Evolutionary conservation across 1,140 invertebrate genomes (phyloP).

Genomic region (Solenopsis invicta): DNA sequence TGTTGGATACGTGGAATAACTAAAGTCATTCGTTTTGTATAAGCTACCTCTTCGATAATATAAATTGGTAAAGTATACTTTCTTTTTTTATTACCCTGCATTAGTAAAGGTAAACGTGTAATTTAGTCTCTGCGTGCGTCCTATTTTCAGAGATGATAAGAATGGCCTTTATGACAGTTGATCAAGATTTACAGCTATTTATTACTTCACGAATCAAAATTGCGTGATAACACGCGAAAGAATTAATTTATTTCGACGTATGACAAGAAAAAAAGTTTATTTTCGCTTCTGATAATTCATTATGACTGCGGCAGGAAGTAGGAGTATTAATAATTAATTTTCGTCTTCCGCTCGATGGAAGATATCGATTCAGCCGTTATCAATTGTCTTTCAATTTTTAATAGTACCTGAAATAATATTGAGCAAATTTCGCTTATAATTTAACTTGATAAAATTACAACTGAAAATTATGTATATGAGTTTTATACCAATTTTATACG

Average conservation of each 20-base stretch:
- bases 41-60: background rate
- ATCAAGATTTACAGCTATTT: slow-evolving; percentile 17
- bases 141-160: slow-evolving; percentile 24
- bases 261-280: background rate
- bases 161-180: background rate
- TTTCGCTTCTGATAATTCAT: background rate
- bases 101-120: slow-evolving; percentile 18
- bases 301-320: background rate
- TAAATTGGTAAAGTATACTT: background rate
- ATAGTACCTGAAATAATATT: background rate
- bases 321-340: background rate
- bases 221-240: slow-evolving; percentile 1
- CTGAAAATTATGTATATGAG: background rate
- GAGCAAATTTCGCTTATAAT: background rate
- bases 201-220: slow-evolving; percentile 20
- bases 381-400: background rate
- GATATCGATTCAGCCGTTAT: background rate
- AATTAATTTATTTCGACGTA: slow-evolving; percentile 10
- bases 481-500: background rate
- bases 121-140: background rate
- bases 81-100: background rate
- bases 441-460: background rate
- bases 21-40: too few relatives aligned
- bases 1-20: too few relatives aligned
- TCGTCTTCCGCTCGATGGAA: background rate